phyloP scores from a whole-genome alignment of 1,140 invertebrate species.

The Bicyclus anynana region DNA sequence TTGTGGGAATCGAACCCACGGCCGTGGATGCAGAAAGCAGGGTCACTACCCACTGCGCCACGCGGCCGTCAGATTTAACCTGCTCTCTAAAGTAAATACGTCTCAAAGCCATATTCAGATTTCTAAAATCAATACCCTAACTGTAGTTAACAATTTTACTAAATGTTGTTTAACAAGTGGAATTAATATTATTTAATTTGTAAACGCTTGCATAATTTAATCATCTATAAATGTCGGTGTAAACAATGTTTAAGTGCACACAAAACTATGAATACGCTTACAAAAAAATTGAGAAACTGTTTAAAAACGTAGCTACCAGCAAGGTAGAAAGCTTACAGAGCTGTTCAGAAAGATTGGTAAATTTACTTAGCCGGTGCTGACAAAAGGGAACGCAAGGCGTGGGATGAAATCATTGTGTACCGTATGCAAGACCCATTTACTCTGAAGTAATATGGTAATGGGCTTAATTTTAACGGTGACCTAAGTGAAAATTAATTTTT shows the following conservation, averaged over 20 bases:
- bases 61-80: too few species aligned
- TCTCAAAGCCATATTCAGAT: too few species aligned
- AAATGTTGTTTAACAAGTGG: too few species aligned
- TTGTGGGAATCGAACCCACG: too few species aligned
- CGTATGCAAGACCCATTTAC: background rate
- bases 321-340: background rate
- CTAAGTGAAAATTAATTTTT: background rate
- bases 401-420: constrained; percentile 3
- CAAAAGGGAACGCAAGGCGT: background rate
- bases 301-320: too few species aligned
- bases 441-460: background rate
- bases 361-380: constrained; percentile 1
- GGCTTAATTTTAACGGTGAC: background rate
- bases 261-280: background rate
- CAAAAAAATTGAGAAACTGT: background rate
- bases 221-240: background rate
- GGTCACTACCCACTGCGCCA: too few species aligned
- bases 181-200: too few species aligned
- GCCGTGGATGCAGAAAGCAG: too few species aligned
- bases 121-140: too few species aligned
- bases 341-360: constrained; percentile 1
- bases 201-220: too few species aligned
- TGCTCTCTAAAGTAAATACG: too few species aligned
- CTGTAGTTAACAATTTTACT: too few species aligned
- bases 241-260: background rate